A percentile compares a stretch with the other conserved stretches of the same genome.
Evolutionary conservation across 2,888 invertebrate species (phyloP).

Genomic region (Eudemis profundana): DNA sequence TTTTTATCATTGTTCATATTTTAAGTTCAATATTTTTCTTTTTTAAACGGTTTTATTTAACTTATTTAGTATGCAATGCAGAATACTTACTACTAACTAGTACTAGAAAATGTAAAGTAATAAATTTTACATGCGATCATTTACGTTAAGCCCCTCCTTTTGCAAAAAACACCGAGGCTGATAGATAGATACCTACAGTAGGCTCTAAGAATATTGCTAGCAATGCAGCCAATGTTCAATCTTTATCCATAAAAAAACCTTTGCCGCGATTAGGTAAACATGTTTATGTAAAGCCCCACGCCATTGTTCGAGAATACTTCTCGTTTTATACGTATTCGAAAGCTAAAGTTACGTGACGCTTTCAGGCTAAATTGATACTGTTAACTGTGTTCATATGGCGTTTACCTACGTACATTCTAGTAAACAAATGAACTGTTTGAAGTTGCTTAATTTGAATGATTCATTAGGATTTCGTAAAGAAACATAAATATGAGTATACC

Average conservation of each 20-base stretch:
- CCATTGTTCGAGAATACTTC: background rate
- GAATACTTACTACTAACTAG: no score
- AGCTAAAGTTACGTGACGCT: background rate
- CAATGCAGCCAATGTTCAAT: constrained; percentile 47
- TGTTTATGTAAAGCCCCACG: constrained; percentile 60
- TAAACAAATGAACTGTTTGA: background rate
- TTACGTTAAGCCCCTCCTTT: no score
- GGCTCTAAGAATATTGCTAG: constrained; percentile 54
- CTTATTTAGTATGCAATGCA: no score
- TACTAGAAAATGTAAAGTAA: no score
- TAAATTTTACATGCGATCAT: no score
- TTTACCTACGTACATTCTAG: background rate
- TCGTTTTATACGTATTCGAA: background rate
- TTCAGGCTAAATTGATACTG: background rate
- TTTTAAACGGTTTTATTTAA: no score
- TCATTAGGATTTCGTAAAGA: no score
- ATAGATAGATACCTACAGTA: constrained; percentile 51
- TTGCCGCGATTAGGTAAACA: constrained; percentile 67
- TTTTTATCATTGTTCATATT: no score
- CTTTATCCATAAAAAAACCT: constrained; percentile 59
- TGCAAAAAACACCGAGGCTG: no score
- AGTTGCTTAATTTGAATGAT: background rate
- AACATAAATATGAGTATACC: no score
- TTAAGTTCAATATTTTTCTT: no score
- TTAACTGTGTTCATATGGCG: background rate